Evolutionary conservation across 2,113 vertebrate genomes (phyloP), one percentile per base, ranked within the genome.

Genomic region (Hypomesus transpacificus): DNA sequence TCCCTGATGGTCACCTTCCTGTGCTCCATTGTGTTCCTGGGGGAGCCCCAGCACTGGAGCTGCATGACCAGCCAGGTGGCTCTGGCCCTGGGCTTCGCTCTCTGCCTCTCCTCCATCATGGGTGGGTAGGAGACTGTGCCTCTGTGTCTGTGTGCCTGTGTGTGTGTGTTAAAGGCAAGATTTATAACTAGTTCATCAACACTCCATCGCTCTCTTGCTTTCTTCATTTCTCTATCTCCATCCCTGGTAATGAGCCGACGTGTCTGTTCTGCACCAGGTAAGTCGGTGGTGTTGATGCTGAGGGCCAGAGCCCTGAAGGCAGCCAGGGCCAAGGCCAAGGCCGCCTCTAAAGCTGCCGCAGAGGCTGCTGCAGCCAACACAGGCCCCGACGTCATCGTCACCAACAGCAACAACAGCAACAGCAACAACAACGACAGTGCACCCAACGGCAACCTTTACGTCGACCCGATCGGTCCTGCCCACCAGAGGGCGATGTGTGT

Each of bases 61-160:
- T 95, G 94, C 83, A 92, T 92, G 92, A 91, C 93, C 78, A 87
- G 88, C 53, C 94, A 95, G 79, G 88, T 93, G 14, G 90, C 87
- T 0, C 86, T 96, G 67, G 93, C 92, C 1, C 67, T 94, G 66
- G 92, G 92, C 16, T 95, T 95, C 26, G 89, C 93, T 34, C 81
- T 95, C 57, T 89, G 87, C 73, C 90, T 95, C 8, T 92, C 94
- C 53, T 94, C 88, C 31, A 86, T 93, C 77, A 92, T 95, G 82
- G 93, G 93, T 90, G 62, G 28, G 87, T 71, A 2, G 7, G 3
- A 22, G 21, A 31, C 6, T 60, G 20, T 24, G 20, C 2, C 4
- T 59, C 2, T 59, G 7, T 59, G 57, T 21, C 1, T 24, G 6
- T 39, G 4, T 39, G 34, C 2, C 1, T 11, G 39, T 46, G 39